A percentile compares a stretch with the other conserved stretches of the same genome.
These are phyloP conservation scores for Urocolius indicus DNA, from an alignment of 2,113 vertebrate species.

Conservation along the genomic window DNA sequence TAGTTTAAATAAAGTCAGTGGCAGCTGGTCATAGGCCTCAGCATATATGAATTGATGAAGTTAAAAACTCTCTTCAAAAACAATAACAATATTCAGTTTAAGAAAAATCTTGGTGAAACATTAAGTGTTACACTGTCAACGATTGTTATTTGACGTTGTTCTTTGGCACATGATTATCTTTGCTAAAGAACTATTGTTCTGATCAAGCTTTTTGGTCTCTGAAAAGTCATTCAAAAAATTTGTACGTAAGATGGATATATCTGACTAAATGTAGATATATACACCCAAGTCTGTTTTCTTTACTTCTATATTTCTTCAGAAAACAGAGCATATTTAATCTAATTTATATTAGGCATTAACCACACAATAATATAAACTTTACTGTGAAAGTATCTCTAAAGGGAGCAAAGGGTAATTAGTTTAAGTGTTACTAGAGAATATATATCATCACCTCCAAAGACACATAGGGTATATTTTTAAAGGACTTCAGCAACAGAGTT, in stretches of 20 bases:
- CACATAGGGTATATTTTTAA: neutral
- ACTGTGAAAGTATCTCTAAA: neutral
- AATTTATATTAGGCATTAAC: neutral
- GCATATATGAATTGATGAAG: neutral
- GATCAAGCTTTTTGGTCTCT: neutral
- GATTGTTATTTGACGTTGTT: neutral
- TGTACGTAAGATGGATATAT: neutral
- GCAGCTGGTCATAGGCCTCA: neutral
- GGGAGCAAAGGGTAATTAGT: neutral
- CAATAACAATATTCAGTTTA: fast-evolving
- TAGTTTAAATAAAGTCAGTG: neutral
- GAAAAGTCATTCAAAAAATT: neutral
- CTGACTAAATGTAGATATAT: neutral
- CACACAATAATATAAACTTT: neutral
- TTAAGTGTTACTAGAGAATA: neutral
- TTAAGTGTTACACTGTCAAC: fast-evolving
- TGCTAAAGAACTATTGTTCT: neutral
- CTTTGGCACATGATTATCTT: neutral
- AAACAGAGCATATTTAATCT: neutral
- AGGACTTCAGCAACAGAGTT: neutral
- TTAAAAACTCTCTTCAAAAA: neutral
- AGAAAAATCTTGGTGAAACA: neutral
- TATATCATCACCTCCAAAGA: neutral
- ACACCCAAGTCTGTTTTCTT: neutral
- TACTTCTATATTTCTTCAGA: neutral